phyloP scores from a whole-genome alignment of 2,888 invertebrate genomes.

The Drosophila stalkeri region DNA sequence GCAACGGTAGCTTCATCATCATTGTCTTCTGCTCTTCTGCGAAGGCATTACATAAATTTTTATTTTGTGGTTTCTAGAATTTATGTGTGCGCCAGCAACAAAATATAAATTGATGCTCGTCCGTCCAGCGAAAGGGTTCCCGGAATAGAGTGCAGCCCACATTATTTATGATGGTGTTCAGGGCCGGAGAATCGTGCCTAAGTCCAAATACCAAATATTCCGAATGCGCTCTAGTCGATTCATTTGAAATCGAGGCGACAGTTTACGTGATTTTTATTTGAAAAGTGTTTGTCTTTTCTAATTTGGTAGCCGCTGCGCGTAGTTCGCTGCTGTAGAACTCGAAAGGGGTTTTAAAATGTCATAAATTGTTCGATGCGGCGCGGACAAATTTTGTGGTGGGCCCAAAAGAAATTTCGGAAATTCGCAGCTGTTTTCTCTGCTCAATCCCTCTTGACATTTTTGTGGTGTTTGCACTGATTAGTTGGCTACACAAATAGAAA shows the following conservation, averaged over 20 bases:
- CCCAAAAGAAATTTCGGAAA: slow-evolving; percentile 46
- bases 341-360: slow-evolving; percentile 72
- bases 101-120: slow-evolving; percentile 52
- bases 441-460: slow-evolving; percentile 62
- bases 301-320: slow-evolving; percentile 61
- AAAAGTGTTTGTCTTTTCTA: slow-evolving; percentile 66
- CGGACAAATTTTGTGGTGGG: slow-evolving; percentile 58
- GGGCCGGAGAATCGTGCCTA: slow-evolving; percentile 72
- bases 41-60: slow-evolving; percentile 77
- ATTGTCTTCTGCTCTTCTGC: slow-evolving; percentile 53
- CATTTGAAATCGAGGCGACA: slow-evolving; percentile 76
- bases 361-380: slow-evolving; percentile 62
- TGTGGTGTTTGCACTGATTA: slow-evolving; percentile 65
- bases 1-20: slow-evolving; percentile 64
- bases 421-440: slow-evolving; percentile 68
- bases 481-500: slow-evolving; percentile 27
- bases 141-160: slow-evolving; percentile 60
- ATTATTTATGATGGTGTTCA: slow-evolving; percentile 73
- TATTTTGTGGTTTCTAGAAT: slow-evolving; percentile 70
- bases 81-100: slow-evolving; percentile 56
- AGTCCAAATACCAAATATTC: slow-evolving; percentile 69
- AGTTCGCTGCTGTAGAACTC: slow-evolving; percentile 24
- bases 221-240: slow-evolving; percentile 52
- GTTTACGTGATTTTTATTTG: slow-evolving; percentile 78
- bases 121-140: slow-evolving; percentile 63